phyloP scores from a whole-genome alignment of 2,888 invertebrate genomes.

The Endotricha flammealis region DNA sequence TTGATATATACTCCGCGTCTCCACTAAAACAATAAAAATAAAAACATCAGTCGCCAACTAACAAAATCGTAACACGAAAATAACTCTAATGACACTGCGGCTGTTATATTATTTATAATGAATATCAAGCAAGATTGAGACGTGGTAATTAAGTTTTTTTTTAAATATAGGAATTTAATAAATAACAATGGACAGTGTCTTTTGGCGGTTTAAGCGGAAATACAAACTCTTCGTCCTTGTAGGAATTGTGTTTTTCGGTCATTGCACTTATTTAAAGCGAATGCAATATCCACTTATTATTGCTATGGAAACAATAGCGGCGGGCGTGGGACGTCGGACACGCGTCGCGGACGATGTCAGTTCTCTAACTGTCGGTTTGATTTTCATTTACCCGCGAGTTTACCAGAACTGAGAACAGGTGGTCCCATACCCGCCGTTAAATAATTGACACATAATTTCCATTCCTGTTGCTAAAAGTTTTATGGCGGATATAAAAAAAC shows the following conservation, averaged over 20 bases:
- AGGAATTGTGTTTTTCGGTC: slow-evolving; percentile 35
- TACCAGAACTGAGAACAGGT: slow-evolving; percentile 26
- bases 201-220: slow-evolving; percentile 15
- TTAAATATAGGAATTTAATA: not conserved
- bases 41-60: too few species aligned
- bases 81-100: too few species aligned
- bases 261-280: slow-evolving; percentile 34
- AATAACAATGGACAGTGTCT: not conserved
- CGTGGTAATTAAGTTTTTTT: too few species aligned
- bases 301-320: slow-evolving; percentile 40
- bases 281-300: slow-evolving; percentile 54
- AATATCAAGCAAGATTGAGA: not conserved
- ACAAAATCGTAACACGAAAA: too few species aligned
- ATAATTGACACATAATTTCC: slow-evolving; percentile 9
- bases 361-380: slow-evolving; percentile 24
- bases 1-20: slow-evolving; percentile 59
- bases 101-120: slow-evolving; percentile 7
- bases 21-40: slow-evolving; percentile 51
- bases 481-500: too few species aligned
- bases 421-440: slow-evolving; percentile 20
- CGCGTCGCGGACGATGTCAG: slow-evolving; percentile 28
- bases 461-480: too few species aligned
- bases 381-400: not conserved
- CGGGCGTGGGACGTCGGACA: slow-evolving; percentile 19
- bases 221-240: slow-evolving; percentile 32